Evolutionary conservation across 2,888 invertebrate genomes (phyloP), one percentile per base, ranked within the genome.

Genomic region (Oligia latruncula): DNA sequence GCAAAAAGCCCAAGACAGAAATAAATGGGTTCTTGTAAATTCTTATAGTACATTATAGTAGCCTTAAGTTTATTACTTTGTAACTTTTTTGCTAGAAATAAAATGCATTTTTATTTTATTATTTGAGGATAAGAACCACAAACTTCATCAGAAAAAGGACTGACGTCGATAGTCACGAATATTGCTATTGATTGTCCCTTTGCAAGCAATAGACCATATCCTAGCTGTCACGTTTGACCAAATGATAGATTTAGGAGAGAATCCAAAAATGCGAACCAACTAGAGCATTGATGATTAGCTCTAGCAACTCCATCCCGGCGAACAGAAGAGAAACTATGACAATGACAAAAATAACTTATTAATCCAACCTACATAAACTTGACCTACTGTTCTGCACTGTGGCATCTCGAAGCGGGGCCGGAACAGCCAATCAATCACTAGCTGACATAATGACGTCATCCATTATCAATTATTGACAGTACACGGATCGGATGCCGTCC

Each of bases 381-480:
- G 87, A 81, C 79, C 74, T 83, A 83, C 87, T 87, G 84, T 81
- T 81, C 77, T 82, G 76, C 71, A 84, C 84, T 80, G 77, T 80
- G 78, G 75, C 82, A 86, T 81, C 84, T 82, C 80, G 82, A 71
- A 84, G 73, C 85, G 85, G 83, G 82, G 80, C 91, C 92, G 93
- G 93, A 93, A 92, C 92, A 91, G 88, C 94, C 94, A 95, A 96
- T 96, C 96, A 95, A 96, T 96, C 96, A 96, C 94, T 46, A 88
- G 88, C 93, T 94, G 95, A 95, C 95, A 93, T 95, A 95, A 96
- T 96, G 95, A 95, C 96, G 95, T 95, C 96, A 96, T 96, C 96
- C 95, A 96, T 96, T 96, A 96, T 96, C 96, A 96, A 96, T 96
- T 96, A 96, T 96, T 95, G 96, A 95, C 96, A 95, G 95, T 93